phyloP scores from a whole-genome alignment of 2,113 vertebrate genomes.

The Ptychochromis oligacanthus region DNA sequence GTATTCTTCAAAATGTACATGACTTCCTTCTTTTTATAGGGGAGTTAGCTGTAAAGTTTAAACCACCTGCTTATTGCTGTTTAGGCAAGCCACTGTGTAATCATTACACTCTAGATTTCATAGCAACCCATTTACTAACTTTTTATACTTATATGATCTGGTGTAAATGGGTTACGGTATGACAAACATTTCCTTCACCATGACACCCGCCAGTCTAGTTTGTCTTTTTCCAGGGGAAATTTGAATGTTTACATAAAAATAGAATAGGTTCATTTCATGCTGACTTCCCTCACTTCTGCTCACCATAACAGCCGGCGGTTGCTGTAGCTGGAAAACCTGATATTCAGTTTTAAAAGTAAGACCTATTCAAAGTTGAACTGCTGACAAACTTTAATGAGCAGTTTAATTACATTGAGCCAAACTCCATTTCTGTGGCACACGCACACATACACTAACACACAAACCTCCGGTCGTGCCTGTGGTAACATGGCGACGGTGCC shows the following conservation, averaged over 20 bases:
- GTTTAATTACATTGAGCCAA: conserved; percentile 41
- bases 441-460: background rate
- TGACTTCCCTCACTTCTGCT: background rate
- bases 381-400: conserved; percentile 45
- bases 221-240: background rate
- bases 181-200: background rate
- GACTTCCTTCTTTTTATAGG: background rate
- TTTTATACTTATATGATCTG: background rate
- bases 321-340: background rate
- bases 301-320: background rate
- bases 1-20: too few relatives aligned
- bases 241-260: background rate
- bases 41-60: background rate
- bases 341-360: background rate
- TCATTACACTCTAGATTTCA: too few relatives aligned
- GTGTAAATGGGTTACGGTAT: background rate
- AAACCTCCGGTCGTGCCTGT: conserved; percentile 12
- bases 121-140: background rate
- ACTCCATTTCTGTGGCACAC: background rate
- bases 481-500: conserved; percentile 11
- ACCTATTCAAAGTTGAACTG: conserved; percentile 7
- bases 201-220: background rate
- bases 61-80: background rate
- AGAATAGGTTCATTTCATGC: background rate
- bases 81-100: background rate